Base-by-base conservation (phyloP, 2,113 vertebrate species). In the Sinocyclocheilus anshuiensis region DNA sequence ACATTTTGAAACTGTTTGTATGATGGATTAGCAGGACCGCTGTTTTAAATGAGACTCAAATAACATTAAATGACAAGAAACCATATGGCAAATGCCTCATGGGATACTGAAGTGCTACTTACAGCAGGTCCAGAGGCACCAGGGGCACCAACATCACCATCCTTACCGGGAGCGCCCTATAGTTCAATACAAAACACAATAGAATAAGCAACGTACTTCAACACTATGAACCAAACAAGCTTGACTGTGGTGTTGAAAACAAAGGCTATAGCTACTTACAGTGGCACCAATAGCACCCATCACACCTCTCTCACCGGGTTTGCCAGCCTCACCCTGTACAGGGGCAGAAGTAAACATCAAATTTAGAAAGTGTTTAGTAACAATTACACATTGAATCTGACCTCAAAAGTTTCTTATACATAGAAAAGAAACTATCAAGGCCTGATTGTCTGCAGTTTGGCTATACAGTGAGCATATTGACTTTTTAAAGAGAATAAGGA, bases 91-190 rank as follows among this genome's bases (percentile, higher is more conserved):
- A 36, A 45, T 33, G 55, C 39, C 86, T 71, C 42, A 7, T 77
- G 26, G 15, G 18, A 85, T 77, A 61, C 20, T 65, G 71, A 53
- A 82, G 15, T 79, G 11, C 29, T 88, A 97, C 98, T 97, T 90
- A 99, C 98, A 85, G 96, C 83, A 86, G 97, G 96, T 88, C 98
- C 98, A 1, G 97, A 39, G 15, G 97, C 88, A 90, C 98, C 98
- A 90, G 95, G 97, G 87, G 97, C 96, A 87, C 98, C 98, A 92
- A 95, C 91, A 89, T 99, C 98, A 90, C 98, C 98, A 0, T 99
- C 98, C 92, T 99, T 99, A 89, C 98, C 98, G 89, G 97, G 86
- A 83, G 96, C 89, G 89, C 98, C 98, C 98, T 99, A 86, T 0
- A 84, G 20, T 59, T 45, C 57, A 87, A 79, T 59, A 90, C 7